phyloP scores from a whole-genome alignment of 2,797 vertebrate species.

The Microcaecilia unicolor region DNA sequence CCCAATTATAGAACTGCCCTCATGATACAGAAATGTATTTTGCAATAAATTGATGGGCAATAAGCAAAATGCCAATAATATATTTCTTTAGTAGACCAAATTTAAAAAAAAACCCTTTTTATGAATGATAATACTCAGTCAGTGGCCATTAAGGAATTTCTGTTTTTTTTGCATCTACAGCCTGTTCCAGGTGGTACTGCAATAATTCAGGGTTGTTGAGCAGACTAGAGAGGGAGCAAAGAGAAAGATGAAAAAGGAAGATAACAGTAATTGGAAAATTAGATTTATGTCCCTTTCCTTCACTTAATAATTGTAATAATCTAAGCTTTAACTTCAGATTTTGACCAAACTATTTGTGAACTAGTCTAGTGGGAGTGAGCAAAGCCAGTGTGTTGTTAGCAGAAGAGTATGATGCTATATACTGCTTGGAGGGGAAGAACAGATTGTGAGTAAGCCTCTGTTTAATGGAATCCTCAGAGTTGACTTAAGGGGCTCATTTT shows the following conservation, averaged over 20 bases:
- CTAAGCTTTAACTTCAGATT: neutral
- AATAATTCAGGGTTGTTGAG: constrained; percentile 18
- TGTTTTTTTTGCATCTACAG: constrained; percentile 11
- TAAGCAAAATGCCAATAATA: neutral
- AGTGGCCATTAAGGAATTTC: neutral
- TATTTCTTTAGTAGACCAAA: neutral
- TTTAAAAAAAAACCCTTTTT: neutral
- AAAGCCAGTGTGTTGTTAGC: too few species aligned
- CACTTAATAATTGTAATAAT: neutral
- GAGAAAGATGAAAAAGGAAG: neutral
- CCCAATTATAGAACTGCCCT: too few species aligned
- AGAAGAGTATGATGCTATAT: too few species aligned
- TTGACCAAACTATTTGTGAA: neutral
- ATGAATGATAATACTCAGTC: fast-evolving
- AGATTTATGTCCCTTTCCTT: neutral
- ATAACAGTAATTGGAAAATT: constrained; percentile 11
- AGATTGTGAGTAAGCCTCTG: too few species aligned
- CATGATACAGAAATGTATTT: too few species aligned
- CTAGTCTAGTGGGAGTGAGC: too few species aligned
- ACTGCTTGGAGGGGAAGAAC: too few species aligned
- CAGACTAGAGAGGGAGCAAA: neutral
- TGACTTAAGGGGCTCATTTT: too few species aligned
- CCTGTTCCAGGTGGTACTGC: constrained; percentile 23
- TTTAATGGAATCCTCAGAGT: too few species aligned
- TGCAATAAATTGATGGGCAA: too few species aligned